A percentile compares a stretch with the other conserved stretches of the same genome.
Evolutionary conservation across 1,140 invertebrate species (phyloP).

Genomic region (Pseudomyrmex concolor): DNA sequence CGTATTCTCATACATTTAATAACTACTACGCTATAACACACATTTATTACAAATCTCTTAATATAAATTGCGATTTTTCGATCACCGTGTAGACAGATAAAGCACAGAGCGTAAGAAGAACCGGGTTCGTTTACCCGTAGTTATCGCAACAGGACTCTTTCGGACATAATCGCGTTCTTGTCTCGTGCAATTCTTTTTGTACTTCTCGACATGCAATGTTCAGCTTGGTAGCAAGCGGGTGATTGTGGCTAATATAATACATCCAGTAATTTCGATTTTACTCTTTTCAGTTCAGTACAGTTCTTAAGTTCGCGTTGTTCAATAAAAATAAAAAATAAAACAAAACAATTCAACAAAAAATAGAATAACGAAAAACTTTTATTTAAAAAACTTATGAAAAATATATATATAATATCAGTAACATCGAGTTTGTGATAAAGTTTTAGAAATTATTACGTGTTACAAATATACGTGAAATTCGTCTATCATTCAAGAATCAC

Average conservation of each 20-base stretch:
- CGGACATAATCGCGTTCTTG: slow-evolving; percentile 69
- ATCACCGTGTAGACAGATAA: slow-evolving; percentile 55
- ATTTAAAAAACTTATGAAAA: background rate
- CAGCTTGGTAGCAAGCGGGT: slow-evolving; percentile 49
- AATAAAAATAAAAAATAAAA: background rate
- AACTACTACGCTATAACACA: background rate
- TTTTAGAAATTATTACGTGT: too few relatives aligned
- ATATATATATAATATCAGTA: background rate
- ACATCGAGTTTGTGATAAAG: too few relatives aligned
- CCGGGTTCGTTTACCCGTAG: slow-evolving; percentile 72
- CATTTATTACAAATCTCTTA: background rate
- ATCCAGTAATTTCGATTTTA: slow-evolving; percentile 2
- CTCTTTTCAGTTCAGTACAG: too few relatives aligned
- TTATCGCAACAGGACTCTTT: slow-evolving; percentile 75
- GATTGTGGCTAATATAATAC: slow-evolving; percentile 31
- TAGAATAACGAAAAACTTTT: too few relatives aligned
- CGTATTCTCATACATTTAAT: background rate
- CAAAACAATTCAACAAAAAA: too few relatives aligned
- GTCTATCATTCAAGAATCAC: background rate
- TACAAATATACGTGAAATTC: background rate
- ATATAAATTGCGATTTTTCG: slow-evolving; percentile 32
- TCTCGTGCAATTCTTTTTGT: slow-evolving; percentile 69
- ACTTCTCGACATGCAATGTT: slow-evolving; percentile 50
- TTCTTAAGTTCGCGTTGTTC: background rate
- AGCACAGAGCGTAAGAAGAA: slow-evolving; percentile 63